Percentiles rank a stretch among this genome's conserved stretches.
phyloP scores from a whole-genome alignment of 2,113 vertebrate genomes.

The Protomyctophum bolini region DNA sequence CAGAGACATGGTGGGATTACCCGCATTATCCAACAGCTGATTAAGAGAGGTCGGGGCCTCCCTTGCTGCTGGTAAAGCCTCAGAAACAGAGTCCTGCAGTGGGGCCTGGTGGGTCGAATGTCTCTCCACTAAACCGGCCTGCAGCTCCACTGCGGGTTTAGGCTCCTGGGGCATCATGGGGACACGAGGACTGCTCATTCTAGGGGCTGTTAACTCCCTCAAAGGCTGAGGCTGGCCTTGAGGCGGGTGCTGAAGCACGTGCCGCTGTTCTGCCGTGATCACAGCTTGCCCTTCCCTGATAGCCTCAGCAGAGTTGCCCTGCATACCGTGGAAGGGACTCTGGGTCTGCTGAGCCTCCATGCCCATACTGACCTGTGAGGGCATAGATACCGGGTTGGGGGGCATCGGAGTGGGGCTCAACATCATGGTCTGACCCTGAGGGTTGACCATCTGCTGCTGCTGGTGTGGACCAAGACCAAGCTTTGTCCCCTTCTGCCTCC shows the following conservation, averaged over 20 bases:
- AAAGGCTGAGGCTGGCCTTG: slow-evolving; percentile 61
- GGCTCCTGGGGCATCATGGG: slow-evolving; percentile 74
- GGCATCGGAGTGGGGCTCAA: slow-evolving; percentile 80
- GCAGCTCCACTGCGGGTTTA: slow-evolving; percentile 80
- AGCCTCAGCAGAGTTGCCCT: slow-evolving; percentile 76
- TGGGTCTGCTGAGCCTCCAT: slow-evolving; percentile 76
- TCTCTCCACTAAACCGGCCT: slow-evolving; percentile 67
- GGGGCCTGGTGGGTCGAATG: slow-evolving; percentile 46
- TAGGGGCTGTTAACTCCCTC: slow-evolving; percentile 80
- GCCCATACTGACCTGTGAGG: slow-evolving; percentile 69
- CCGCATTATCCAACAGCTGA: slow-evolving; percentile 92
- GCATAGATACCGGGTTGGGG: slow-evolving; percentile 78
- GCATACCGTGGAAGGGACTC: slow-evolving; percentile 73
- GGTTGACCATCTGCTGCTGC: slow-evolving; percentile 83
- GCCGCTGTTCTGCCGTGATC: slow-evolving; percentile 79
- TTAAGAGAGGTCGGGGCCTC: slow-evolving; percentile 91
- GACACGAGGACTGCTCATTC: slow-evolving; percentile 78
- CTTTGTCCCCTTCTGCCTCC: slow-evolving; percentile 93
- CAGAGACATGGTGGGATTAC: slow-evolving; percentile 80
- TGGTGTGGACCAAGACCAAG: slow-evolving; percentile 81
- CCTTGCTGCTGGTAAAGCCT: slow-evolving; percentile 83
- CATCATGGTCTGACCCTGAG: slow-evolving; percentile 84
- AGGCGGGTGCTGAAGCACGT: slow-evolving; percentile 64
- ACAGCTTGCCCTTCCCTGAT: slow-evolving; percentile 79
- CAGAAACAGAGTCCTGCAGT: slow-evolving; percentile 79